Conservation (phyloP, 2,888 invertebrate genomes). For the Chloroclystis v-ata region DNA sequence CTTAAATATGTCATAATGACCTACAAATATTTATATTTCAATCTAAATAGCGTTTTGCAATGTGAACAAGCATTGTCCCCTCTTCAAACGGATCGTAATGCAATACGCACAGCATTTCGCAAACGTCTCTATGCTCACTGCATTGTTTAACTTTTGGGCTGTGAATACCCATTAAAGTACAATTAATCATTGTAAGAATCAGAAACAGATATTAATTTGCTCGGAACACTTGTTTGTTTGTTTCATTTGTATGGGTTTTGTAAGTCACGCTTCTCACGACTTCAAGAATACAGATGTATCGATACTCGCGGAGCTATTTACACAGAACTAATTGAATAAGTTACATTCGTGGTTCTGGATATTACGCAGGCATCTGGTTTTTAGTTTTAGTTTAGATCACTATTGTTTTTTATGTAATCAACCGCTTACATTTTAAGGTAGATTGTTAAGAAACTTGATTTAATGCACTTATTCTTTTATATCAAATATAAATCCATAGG, state of each 20-base stretch:
- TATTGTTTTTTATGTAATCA: too few species aligned
- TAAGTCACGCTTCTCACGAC: slow-evolving; percentile 22
- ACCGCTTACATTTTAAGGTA: too few species aligned
- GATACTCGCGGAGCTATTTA: not conserved
- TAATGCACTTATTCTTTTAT: too few species aligned
- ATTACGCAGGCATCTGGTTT: too few species aligned
- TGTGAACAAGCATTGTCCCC: slow-evolving; percentile 34
- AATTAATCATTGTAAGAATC: slow-evolving; percentile 34
- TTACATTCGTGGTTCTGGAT: too few species aligned
- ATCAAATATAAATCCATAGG: too few species aligned
- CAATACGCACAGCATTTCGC: slow-evolving; percentile 33
- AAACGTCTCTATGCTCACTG: slow-evolving; percentile 33
- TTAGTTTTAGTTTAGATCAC: too few species aligned
- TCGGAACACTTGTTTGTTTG: slow-evolving; percentile 24
- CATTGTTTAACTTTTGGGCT: slow-evolving; percentile 34
- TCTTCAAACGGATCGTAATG: slow-evolving; percentile 38
- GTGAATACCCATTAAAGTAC: slow-evolving; percentile 31
- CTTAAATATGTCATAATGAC: slow-evolving; percentile 4
- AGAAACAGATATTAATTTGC: slow-evolving; percentile 22
- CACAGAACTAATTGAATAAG: not conserved
- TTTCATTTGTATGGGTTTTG: slow-evolving; percentile 17
- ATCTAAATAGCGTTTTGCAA: slow-evolving; percentile 19
- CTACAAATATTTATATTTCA: slow-evolving; percentile 16
- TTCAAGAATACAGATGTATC: slow-evolving; percentile 2
- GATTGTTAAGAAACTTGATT: too few species aligned